These are phyloP conservation scores for Actenoides lindsayi DNA, from an alignment of 2,113 vertebrate genomes.

Conservation along the genomic window DNA sequence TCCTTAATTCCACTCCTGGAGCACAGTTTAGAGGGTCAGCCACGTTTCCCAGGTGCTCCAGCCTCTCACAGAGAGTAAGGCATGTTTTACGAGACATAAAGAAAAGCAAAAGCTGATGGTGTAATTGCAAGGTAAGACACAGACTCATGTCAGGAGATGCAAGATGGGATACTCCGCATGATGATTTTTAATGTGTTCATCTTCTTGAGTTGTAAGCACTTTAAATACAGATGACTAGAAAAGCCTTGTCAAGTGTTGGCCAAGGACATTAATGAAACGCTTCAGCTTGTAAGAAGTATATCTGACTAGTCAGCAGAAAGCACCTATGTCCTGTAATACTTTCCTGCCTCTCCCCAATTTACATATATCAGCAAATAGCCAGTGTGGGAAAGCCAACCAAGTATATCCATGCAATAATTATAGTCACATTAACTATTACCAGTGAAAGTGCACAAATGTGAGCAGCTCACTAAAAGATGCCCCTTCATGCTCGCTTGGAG, in stretches of 20 bases:
- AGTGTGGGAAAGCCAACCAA: neutral
- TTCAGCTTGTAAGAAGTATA: neutral
- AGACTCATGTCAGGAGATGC: neutral
- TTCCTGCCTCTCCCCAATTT: neutral
- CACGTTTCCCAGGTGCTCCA: neutral
- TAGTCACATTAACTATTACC: neutral
- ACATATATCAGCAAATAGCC: neutral
- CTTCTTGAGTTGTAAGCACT: neutral
- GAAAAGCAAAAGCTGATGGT: neutral
- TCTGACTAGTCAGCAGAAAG: neutral
- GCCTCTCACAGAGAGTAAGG: neutral
- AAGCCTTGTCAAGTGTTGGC: neutral
- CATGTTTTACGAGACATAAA: neutral
- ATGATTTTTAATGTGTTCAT: neutral
- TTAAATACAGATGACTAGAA: neutral
- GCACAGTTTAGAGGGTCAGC: neutral
- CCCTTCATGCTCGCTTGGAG: neutral
- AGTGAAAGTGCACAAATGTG: neutral
- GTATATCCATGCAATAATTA: neutral
- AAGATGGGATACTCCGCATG: neutral
- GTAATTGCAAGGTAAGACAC: neutral
- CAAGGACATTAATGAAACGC: neutral
- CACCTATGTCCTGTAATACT: neutral
- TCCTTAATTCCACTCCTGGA: neutral
- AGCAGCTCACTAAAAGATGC: neutral